A percentile compares a stretch with the other conserved stretches of the same genome.
Conservation (phyloP, 2,888 invertebrate genomes). For the Rotaria socialis region DNA sequence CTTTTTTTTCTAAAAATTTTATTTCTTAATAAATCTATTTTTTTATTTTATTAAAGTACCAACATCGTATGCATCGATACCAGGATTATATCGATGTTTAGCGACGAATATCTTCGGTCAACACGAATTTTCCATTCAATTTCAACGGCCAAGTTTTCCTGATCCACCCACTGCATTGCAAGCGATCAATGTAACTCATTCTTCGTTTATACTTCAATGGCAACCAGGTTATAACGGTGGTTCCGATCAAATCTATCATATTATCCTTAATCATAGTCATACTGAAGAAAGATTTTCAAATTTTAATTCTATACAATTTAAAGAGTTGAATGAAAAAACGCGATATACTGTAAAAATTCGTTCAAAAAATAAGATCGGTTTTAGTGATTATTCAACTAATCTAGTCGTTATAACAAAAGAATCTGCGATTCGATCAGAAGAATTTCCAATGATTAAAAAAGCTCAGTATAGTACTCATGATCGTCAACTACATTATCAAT, state of each 20-base stretch:
- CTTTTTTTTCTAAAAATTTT: too few relatives aligned
- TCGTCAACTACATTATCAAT: neutral
- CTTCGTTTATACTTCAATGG: neutral
- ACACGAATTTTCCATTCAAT: neutral
- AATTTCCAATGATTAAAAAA: neutral
- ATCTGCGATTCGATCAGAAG: neutral
- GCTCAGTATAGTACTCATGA: neutral
- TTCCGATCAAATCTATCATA: neutral
- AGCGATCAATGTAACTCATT: neutral
- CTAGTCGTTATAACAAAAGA: neutral
- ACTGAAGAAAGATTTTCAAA: neutral
- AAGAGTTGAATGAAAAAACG: neutral
- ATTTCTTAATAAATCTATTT: neutral
- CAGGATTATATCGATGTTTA: neutral
- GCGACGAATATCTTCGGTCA: neutral
- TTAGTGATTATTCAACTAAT: neutral
- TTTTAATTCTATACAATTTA: neutral
- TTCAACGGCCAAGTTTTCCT: slow-evolving; percentile 35
- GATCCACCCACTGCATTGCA: neutral
- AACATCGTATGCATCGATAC: neutral
- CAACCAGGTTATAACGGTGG: slow-evolving; percentile 11
- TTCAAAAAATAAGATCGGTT: neutral
- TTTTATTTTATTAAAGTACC: neutral
- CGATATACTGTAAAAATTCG: neutral
- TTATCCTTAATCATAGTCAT: neutral